Conservation (phyloP, 2,888 invertebrate genomes). For the Meliscaeva auricollis region DNA sequence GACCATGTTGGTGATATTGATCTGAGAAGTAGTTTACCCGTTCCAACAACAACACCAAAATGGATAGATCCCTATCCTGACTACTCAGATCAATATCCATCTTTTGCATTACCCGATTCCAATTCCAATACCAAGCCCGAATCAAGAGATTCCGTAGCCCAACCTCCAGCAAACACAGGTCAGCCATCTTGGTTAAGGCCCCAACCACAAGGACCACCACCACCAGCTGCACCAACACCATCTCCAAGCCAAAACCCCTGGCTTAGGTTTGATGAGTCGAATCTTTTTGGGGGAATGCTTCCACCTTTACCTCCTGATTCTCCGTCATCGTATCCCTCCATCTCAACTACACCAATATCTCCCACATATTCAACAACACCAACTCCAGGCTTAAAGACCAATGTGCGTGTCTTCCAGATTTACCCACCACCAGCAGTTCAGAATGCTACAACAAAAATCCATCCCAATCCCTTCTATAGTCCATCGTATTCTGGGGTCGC, state of each 20-base stretch:
- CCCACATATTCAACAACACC: constrained; percentile 30
- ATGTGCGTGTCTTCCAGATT: constrained; percentile 77
- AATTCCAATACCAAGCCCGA: neutral
- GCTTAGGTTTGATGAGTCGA: constrained; percentile 55
- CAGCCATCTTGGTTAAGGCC: constrained; percentile 4
- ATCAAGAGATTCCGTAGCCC: neutral
- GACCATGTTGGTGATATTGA: neutral
- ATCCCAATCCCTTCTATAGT: constrained; percentile 80
- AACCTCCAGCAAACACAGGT: constrained; percentile 33
- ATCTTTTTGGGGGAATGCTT: constrained; percentile 34
- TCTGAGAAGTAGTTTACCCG: neutral
- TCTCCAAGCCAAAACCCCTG: constrained; percentile 20
- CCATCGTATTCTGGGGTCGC: constrained; percentile 81
- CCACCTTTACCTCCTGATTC: constrained; percentile 52
- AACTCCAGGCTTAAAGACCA: constrained; percentile 55
- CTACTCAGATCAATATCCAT: constrained; percentile 37
- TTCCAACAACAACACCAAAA: constrained; percentile 2
- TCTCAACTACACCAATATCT: constrained; percentile 32
- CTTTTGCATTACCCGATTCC: constrained; percentile 6
- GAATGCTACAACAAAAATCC: constrained; percentile 77
- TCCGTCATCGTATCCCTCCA: constrained; percentile 10
- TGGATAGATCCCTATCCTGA: constrained; percentile 22
- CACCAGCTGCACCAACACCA: constrained; percentile 13
- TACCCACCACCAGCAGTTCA: constrained; percentile 79
- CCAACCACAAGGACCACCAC: neutral